Base-by-base conservation (phyloP, 2,797 vertebrate species). In the Nyctalus aviator region DNA sequence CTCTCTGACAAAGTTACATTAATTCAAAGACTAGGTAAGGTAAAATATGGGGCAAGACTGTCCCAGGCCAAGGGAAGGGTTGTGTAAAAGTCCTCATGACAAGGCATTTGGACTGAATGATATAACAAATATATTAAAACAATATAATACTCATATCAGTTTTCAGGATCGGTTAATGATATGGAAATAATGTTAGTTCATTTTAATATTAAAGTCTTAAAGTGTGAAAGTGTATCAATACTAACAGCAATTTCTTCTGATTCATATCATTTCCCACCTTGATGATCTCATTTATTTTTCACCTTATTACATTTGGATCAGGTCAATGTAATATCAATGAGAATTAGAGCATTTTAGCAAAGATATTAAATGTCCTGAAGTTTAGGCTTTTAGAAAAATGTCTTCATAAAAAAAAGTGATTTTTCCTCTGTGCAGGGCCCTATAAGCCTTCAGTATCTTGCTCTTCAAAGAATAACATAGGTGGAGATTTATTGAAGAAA, bases 281-380 rank as follows among this genome's bases (percentile, higher is more conserved):
- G 62, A 90, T 32, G 64, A 62, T 21, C 44, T 93, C 69, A 82
- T 82, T 82, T 82, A 87, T 84, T 87, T 93, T 84, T 87, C 25
- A 84, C n/a, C 6, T 79, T 84, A 53, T 72, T 91, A 64, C 20
- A 68, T 86, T 88, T 84, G 21, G 23, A 90, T 87, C n/a, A 84
- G 35, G 41, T 81, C n/a, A 92, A 48, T 57, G 72, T 87, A 17
- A 69, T 75, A 64, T 53, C 35, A 35, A 46, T 75, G 94, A 92
- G 48, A 84, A 41, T 50, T 78, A 35, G 21, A 84, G 44, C 48
- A 66, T 78, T 37, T 62, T 37, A 68, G 15, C 5, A 78, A 88
- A 55, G 30, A 85, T 83, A 73, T 73, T 77, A 77, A 82, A 77
- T 81, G 20, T 2, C 46, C 8, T 69, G 27, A 57, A 55, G 79